Conservation (phyloP, 2,797 vertebrate species). For the Myotis myotis region DNA sequence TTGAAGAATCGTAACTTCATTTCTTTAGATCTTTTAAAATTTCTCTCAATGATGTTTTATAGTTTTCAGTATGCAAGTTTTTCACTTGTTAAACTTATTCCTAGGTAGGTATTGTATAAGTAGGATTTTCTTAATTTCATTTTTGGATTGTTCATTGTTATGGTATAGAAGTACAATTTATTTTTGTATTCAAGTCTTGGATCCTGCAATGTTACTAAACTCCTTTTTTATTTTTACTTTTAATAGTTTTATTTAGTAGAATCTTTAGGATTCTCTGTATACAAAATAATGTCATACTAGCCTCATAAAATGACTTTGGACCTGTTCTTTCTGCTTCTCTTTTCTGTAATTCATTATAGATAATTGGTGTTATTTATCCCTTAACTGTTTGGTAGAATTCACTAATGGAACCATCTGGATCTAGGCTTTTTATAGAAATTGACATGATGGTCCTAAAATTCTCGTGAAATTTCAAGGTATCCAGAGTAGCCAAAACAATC, state of each 20-base stretch:
- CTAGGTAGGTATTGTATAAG: constrained; percentile 27
- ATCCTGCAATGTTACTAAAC: background rate
- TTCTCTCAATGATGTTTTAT: constrained; percentile 48
- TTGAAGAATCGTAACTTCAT: constrained; percentile 41
- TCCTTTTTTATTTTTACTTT: background rate
- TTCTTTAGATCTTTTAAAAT: constrained; percentile 48
- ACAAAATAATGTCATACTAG: background rate
- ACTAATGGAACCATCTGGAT: background rate
- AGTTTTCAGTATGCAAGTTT: constrained; percentile 1
- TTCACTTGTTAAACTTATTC: background rate
- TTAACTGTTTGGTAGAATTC: constrained; percentile 36
- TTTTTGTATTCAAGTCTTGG: constrained; percentile 33
- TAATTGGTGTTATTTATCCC: constrained; percentile 9
- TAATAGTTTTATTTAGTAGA: constrained; percentile 20
- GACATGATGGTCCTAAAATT: constrained; percentile 35
- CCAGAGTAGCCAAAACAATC: constrained; percentile 7
- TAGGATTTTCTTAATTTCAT: constrained; percentile 51
- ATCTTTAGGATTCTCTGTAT: constrained; percentile 15
- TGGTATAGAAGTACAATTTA: constrained; percentile 8
- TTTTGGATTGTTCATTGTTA: constrained; percentile 30
- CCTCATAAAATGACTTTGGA: constrained; percentile 27
- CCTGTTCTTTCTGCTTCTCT: constrained; percentile 32
- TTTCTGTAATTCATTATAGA: constrained; percentile 45
- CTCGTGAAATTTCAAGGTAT: background rate
- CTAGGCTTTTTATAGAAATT: constrained; percentile 35